Evolutionary conservation across 1,140 invertebrate species (phyloP).

Genomic region (Cardiocondyla obscurior): DNA sequence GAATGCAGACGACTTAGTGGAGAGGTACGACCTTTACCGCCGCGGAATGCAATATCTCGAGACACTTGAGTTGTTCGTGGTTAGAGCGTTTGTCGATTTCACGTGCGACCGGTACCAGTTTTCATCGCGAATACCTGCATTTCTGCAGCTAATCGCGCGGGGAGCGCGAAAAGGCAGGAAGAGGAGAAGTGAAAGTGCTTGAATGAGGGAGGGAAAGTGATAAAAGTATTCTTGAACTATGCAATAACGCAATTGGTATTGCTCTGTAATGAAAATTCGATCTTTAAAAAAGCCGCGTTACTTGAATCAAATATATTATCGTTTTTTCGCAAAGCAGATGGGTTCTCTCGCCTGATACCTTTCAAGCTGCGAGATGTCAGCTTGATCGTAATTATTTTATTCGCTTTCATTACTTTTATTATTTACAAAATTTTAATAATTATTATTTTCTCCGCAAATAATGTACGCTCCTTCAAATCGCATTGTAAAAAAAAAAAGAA

Average conservation of each 20-base stretch:
- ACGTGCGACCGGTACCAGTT: slow-evolving; percentile 53
- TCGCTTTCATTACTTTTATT: no score
- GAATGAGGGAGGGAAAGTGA: slow-evolving; percentile 46
- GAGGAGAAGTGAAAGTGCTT: slow-evolving; percentile 57
- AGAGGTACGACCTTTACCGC: slow-evolving; percentile 52
- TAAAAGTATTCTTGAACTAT: slow-evolving; percentile 52
- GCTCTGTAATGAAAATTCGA: no score
- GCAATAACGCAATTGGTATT: slow-evolving; percentile 39
- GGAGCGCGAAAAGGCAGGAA: slow-evolving; percentile 38
- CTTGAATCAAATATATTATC: no score
- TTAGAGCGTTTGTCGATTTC: slow-evolving; percentile 53
- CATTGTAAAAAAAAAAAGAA: no score
- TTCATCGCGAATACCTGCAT: slow-evolving; percentile 51
- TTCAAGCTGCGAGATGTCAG: no score
- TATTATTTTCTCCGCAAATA: no score
- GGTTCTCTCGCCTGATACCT: no score
- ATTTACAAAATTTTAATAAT: no score
- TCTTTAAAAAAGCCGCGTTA: no score
- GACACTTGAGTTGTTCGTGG: slow-evolving; percentile 39
- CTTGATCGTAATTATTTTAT: no score
- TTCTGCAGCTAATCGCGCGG: slow-evolving; percentile 48
- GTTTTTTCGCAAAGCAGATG: no score
- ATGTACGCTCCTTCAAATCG: no score
- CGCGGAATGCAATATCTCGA: slow-evolving; percentile 54
- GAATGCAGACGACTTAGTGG: slow-evolving; percentile 23